Evolutionary conservation across 2,888 invertebrate genomes (phyloP).

Genomic region (Xanthia icteritia): DNA sequence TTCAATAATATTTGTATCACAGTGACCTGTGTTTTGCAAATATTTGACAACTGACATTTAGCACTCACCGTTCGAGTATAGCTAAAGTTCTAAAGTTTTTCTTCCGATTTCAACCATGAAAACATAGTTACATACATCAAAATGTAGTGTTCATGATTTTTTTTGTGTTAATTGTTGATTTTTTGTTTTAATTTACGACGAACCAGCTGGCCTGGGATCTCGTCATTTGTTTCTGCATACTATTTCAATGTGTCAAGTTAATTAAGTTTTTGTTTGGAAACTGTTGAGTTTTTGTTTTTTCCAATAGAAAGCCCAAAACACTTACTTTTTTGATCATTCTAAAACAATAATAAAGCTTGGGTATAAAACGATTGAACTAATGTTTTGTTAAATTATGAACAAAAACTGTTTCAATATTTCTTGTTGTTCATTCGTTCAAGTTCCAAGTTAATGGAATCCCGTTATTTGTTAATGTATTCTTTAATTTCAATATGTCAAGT

Average conservation of each 20-base stretch:
- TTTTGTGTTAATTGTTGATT: slow-evolving; percentile 58
- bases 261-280: slow-evolving; percentile 50
- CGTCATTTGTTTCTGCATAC: slow-evolving; percentile 35
- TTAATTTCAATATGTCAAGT: slow-evolving; percentile 11
- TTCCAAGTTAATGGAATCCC: not conserved
- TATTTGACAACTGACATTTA: slow-evolving; percentile 8
- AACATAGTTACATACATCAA: slow-evolving; percentile 47
- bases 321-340: not conserved
- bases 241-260: slow-evolving; percentile 41
- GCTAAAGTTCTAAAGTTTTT: slow-evolving; percentile 54
- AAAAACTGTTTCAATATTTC: not conserved
- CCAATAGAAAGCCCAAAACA: not conserved
- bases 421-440: slow-evolving; percentile 1
- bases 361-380: slow-evolving; percentile 4
- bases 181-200: slow-evolving; percentile 57
- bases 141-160: slow-evolving; percentile 67
- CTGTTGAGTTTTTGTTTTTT: slow-evolving; percentile 58
- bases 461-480: slow-evolving; percentile 24
- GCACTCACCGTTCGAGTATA: slow-evolving; percentile 10
- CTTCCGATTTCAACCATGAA: slow-evolving; percentile 13
- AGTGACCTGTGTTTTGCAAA: slow-evolving; percentile 10
- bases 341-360: slow-evolving; percentile 7
- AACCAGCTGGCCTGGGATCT: slow-evolving; percentile 62
- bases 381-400: slow-evolving; percentile 9
- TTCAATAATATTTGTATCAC: slow-evolving; percentile 17